phyloP scores from a whole-genome alignment of 2,888 invertebrate genomes.

The Lingula anatina region DNA sequence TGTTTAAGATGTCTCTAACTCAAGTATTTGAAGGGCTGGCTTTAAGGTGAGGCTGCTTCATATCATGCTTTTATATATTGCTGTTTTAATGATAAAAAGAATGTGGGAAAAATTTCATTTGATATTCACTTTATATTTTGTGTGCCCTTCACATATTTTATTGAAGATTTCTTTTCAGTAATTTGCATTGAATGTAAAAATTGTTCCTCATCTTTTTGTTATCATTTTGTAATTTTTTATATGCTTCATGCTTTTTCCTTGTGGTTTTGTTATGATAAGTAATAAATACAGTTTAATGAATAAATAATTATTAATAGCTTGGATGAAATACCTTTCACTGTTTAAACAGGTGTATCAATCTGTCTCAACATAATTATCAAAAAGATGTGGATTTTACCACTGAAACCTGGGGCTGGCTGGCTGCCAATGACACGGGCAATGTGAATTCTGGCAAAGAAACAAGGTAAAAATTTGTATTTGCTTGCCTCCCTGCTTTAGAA shows the following conservation, averaged over 20 bases:
- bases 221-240: too few species aligned
- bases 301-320: too few species aligned
- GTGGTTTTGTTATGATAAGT: too few species aligned
- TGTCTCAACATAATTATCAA: constrained; percentile 27
- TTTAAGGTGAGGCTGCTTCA: constrained; percentile 50
- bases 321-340: too few species aligned
- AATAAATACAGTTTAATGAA: too few species aligned
- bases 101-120: not conserved
- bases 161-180: not conserved
- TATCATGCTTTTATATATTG: not conserved
- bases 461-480: constrained; percentile 20
- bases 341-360: constrained; percentile 42
- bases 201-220: too few species aligned
- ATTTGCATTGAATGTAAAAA: not conserved
- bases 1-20: constrained; percentile 58
- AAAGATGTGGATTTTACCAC: constrained; percentile 48
- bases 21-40: constrained; percentile 69
- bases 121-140: too few species aligned
- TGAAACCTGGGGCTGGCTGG: constrained; percentile 67
- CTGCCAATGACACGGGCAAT: constrained; percentile 63
- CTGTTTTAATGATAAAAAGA: not conserved
- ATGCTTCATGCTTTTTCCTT: too few species aligned
- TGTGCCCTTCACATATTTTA: not conserved
- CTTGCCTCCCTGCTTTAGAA: too few species aligned
- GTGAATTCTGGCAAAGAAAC: constrained; percentile 23